Evolutionary conservation across 2,113 vertebrate genomes (phyloP).

Genomic region (Hippotragus niger): DNA sequence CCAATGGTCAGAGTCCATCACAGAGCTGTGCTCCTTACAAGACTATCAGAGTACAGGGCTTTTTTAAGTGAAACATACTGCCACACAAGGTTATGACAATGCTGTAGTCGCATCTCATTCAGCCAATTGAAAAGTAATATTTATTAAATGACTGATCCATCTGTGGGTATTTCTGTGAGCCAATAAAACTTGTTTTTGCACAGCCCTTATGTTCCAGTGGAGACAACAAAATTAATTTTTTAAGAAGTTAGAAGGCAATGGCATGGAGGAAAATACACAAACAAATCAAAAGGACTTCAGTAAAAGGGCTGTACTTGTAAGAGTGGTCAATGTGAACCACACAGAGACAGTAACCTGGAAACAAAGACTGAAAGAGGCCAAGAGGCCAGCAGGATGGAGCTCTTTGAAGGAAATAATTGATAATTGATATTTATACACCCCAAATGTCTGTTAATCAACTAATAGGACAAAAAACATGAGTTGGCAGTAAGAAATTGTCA

Average conservation of each 20-base stretch:
- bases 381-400: background rate
- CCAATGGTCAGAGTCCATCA: background rate
- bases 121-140: background rate
- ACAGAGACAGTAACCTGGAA: background rate
- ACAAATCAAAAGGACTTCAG: background rate
- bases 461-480: background rate
- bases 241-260: background rate
- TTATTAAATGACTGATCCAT: background rate
- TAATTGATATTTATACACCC: background rate
- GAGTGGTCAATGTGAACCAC: background rate
- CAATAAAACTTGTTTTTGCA: background rate
- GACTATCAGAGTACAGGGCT: background rate
- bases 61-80: background rate
- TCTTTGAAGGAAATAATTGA: background rate
- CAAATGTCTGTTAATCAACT: background rate
- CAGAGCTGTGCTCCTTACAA: background rate
- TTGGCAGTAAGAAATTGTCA: background rate
- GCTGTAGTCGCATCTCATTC: background rate
- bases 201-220: background rate
- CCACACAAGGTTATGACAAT: background rate
- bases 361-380: background rate
- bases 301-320: background rate
- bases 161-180: background rate
- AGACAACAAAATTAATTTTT: background rate
- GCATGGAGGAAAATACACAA: background rate